Conservation (phyloP, 2,797 vertebrate genomes). For the Prunella strophiata region DNA sequence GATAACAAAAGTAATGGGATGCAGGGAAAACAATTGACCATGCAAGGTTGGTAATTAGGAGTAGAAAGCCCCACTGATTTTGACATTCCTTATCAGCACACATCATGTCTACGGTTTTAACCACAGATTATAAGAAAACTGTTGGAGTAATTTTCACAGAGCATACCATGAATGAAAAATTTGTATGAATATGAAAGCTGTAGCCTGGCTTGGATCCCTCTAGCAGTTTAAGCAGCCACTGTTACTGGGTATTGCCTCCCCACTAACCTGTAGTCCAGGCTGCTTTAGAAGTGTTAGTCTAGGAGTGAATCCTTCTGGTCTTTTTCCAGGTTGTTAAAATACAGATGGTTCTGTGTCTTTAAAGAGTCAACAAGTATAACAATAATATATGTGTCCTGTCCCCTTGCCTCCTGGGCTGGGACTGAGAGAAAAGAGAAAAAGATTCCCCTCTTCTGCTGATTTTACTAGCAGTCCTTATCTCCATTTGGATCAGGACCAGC, state of each 20-base stretch:
- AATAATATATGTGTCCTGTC: accelerated
- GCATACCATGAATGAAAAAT: background rate
- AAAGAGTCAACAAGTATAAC: background rate
- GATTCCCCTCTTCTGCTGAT: background rate
- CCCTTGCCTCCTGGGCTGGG: background rate
- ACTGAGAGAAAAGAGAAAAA: background rate
- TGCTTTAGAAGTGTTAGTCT: background rate
- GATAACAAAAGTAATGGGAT: background rate
- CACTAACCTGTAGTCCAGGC: background rate
- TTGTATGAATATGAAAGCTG: background rate
- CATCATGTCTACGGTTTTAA: background rate
- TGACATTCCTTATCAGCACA: background rate
- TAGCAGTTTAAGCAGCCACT: background rate
- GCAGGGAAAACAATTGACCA: constrained; percentile 21
- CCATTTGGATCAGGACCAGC: background rate
- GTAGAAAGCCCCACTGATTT: background rate
- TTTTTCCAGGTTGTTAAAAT: background rate
- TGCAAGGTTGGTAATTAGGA: background rate
- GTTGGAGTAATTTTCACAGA: background rate
- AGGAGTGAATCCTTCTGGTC: background rate
- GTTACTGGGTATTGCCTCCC: background rate
- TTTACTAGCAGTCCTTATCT: background rate
- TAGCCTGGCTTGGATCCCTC: background rate
- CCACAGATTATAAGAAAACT: background rate
- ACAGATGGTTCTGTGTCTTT: background rate